phyloP scores from a whole-genome alignment of 2,797 vertebrate species.

The Fratercula arctica region DNA sequence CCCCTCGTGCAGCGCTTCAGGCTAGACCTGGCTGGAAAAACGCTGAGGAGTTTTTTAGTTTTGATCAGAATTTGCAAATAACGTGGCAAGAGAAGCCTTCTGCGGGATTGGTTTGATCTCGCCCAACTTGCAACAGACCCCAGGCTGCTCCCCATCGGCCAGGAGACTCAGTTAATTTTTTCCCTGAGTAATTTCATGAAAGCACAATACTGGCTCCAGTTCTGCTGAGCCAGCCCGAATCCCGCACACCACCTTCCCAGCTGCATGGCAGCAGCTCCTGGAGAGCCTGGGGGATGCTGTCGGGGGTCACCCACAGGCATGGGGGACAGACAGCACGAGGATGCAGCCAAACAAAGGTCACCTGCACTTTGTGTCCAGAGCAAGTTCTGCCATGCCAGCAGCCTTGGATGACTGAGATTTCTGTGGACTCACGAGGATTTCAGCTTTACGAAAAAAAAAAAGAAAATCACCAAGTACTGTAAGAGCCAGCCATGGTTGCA shows the following conservation, averaged over 20 bases:
- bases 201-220: conserved; percentile 28
- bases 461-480: neutral
- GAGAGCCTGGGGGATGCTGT: neutral
- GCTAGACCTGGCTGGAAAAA: neutral
- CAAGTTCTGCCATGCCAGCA: neutral
- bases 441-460: neutral
- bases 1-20: neutral
- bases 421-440: neutral
- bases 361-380: neutral
- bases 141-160: neutral
- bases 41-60: neutral
- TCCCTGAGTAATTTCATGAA: neutral
- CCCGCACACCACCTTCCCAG: neutral
- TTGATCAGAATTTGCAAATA: neutral
- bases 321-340: neutral
- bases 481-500: neutral
- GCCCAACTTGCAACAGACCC: neutral
- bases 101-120: conserved; percentile 13
- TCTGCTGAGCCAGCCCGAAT: conserved; percentile 31
- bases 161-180: neutral
- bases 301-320: neutral
- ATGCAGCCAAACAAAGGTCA: neutral
- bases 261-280: neutral
- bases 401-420: neutral
- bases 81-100: neutral